Evolutionary conservation across 2,797 vertebrate species (phyloP).

Genomic region (Serranus cabrilla): DNA sequence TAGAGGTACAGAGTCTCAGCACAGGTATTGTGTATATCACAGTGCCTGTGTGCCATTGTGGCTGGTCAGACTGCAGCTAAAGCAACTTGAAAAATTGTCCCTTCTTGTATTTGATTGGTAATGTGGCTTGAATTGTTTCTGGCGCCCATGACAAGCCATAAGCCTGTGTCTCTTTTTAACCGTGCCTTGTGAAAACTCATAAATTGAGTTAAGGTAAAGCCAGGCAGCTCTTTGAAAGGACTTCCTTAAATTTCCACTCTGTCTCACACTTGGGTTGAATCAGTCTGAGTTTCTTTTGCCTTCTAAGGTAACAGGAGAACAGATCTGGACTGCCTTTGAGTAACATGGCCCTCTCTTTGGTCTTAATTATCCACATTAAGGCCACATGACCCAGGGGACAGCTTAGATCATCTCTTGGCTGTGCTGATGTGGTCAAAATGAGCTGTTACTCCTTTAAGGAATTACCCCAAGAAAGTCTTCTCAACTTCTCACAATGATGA

Average conservation of each 20-base stretch:
- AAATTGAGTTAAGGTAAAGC: conserved; percentile 40
- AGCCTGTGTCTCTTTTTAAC: conserved; percentile 6
- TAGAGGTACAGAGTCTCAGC: conserved; percentile 20
- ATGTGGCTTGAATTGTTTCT: conserved; percentile 10
- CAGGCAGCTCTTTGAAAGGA: conserved; percentile 32
- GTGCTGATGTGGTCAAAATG: conserved; percentile 65
- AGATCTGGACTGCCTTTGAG: conserved; percentile 24
- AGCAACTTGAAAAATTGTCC: conserved; percentile 19
- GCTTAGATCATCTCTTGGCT: conserved; percentile 39
- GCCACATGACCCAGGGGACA: conserved; percentile 25
- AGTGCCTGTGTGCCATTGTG: conserved; percentile 7
- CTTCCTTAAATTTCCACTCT: conserved; percentile 20
- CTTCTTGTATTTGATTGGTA: conserved; percentile 8
- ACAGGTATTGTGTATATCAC: conserved; percentile 28
- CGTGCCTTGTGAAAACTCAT: conserved; percentile 27
- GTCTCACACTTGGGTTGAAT: conserved; percentile 36
- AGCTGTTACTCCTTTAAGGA: conserved; percentile 43
- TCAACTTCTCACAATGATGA: conserved; percentile 37
- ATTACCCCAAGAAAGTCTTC: conserved; percentile 35
- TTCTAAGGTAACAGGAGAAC: conserved; percentile 27
- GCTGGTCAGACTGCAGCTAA: conserved; percentile 10
- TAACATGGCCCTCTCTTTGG: conserved; percentile 24
- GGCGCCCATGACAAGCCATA: conserved; percentile 15
- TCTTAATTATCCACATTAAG: conserved; percentile 41
- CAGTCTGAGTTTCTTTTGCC: conserved; percentile 15